Evolutionary conservation across 1,140 invertebrate genomes (phyloP), one percentile per base, ranked within the genome.

Genomic region (Brachionus plicatilis): DNA sequence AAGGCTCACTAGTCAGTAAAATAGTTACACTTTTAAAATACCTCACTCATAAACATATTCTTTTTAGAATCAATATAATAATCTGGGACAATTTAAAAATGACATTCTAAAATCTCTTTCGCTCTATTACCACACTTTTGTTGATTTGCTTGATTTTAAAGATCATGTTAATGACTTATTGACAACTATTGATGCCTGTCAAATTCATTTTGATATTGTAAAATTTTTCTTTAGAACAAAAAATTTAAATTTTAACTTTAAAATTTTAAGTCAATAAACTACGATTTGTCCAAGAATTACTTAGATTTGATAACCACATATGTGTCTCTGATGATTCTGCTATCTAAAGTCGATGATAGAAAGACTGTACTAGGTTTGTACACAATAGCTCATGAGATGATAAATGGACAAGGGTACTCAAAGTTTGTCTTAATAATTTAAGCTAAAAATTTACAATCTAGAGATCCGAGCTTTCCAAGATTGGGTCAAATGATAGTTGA

Each of bases 111-210:
- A 99, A 88, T 96, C 95, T 2, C 90, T 99, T 0, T 97, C 96
- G 0, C 90, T 99, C 0, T 99, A 99, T 89, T 99, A 99, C 88
- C 97, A 98, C 87, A 99, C 98, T 1, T 99, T 99, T 92, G 97
- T 98, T n/a, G 97, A 99, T 91, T 91, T 99, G 50, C 90, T 99
- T 12, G 97, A 99, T 89, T 96, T 99, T 86, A 98, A 98, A 89
- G 97, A 99, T 88, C 96, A 98, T 92, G 95, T 99, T 3, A 95
- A 94, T 87, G 96, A 99, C 89, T 90, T 99, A 53, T 90, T 99
- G 3, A 99, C 96, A 8, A 95, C 94, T n/a, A 97, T 99, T 93
- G 96, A 99, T 92, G 95, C 96, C 11, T 96, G 95, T 88, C 95
- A 97, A 88, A 92, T 98, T 45, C 93, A 95, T 86, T 90, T 99